Percentiles rank a stretch among this genome's conserved stretches.
phyloP scores from a whole-genome alignment of 1,140 invertebrate species.

The Aphelinus certus region DNA sequence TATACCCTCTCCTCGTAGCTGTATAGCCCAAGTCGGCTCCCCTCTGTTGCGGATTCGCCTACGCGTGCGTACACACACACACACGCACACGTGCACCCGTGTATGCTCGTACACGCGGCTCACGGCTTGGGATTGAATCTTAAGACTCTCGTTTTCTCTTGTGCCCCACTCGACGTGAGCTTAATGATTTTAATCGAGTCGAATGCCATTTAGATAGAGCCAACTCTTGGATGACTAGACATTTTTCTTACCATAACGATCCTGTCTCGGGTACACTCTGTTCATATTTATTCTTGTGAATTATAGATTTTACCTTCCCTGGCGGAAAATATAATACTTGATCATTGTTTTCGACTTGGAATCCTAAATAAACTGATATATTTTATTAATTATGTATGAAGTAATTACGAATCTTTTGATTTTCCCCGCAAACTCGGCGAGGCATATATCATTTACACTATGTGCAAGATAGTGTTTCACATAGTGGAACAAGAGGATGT shows the following conservation, averaged over 20 bases:
- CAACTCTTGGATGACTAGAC: slow-evolving; percentile 14
- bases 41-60: not conserved
- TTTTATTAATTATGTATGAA: no score
- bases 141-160: slow-evolving; percentile 8
- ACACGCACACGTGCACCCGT: not conserved
- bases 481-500: no score
- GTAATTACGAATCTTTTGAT: no score
- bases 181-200: slow-evolving; percentile 37
- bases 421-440: no score
- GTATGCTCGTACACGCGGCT: not conserved
- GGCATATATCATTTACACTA: no score
- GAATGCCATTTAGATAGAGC: slow-evolving; percentile 24
- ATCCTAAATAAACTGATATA: no score
- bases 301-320: no score
- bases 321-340: no score
- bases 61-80: not conserved
- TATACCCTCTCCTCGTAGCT: not conserved
- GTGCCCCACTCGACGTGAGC: slow-evolving; percentile 12
- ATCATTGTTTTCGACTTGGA: no score
- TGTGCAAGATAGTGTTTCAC: no score
- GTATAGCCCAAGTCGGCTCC: not conserved
- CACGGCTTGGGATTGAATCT: slow-evolving; percentile 20
- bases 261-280: no score
- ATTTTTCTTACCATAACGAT: not conserved
- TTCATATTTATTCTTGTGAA: no score